Percentiles rank a stretch among this genome's conserved stretches.
These are phyloP conservation scores for Seriola dumerili DNA, from an alignment of 2,113 vertebrate species.

Conservation along the genomic window DNA sequence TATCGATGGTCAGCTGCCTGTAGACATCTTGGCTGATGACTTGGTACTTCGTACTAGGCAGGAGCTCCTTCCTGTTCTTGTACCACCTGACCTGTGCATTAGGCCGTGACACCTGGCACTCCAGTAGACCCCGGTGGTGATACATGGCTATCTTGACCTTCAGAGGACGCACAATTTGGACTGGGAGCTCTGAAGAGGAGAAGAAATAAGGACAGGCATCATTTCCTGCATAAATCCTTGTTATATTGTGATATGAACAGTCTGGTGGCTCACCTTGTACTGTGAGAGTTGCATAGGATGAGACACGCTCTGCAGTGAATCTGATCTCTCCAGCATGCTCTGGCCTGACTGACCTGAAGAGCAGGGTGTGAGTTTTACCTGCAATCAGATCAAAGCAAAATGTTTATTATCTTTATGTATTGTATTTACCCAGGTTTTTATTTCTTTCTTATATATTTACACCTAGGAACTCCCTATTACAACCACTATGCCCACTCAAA, in stretches of 20 bases:
- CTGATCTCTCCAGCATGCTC: conserved; percentile 92
- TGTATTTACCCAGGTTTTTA: background rate
- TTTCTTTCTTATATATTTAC: background rate
- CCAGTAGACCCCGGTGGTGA: conserved; percentile 90
- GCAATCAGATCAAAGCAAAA: conserved; percentile 44
- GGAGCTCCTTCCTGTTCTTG: conserved; percentile 85
- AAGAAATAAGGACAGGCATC: background rate
- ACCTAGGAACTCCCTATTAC: background rate
- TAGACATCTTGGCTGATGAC: conserved; percentile 91
- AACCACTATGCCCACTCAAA: background rate
- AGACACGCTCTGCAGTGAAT: conserved; percentile 91
- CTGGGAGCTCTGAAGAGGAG: conserved; percentile 88
- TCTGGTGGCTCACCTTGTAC: conserved; percentile 88
- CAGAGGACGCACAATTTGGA: conserved; percentile 90
- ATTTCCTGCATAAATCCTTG: background rate
- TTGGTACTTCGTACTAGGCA: conserved; percentile 86
- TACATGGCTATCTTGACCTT: conserved; percentile 95
- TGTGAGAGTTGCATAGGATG: conserved; percentile 88
- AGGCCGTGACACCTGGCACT: conserved; percentile 94
- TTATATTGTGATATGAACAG: background rate
- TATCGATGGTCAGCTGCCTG: conserved; percentile 91
- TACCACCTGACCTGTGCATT: conserved; percentile 93
- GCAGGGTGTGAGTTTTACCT: conserved; percentile 88
- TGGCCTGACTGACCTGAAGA: conserved; percentile 86
- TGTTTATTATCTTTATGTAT: background rate